Percentiles rank a stretch among this genome's conserved stretches.
Evolutionary conservation across 1,140 invertebrate genomes (phyloP).

Genomic region (Cephus cinctus): DNA sequence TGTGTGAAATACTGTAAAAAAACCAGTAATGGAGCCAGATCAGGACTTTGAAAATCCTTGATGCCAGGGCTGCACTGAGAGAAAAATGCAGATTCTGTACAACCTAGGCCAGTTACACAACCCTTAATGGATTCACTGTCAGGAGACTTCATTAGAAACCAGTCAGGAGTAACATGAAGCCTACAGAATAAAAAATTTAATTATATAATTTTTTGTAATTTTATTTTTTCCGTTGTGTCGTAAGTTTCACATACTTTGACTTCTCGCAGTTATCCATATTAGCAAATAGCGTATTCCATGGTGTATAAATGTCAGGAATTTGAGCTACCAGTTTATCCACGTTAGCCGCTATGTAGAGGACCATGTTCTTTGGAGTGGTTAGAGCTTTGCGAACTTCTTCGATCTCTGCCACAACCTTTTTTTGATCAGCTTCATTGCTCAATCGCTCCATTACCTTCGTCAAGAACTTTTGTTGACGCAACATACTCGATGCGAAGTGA

Average conservation of each 20-base stretch:
- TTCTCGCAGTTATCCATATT: constrained; percentile 31
- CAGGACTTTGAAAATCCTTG: constrained; percentile 62
- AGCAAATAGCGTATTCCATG: constrained; percentile 60
- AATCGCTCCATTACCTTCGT: constrained; percentile 64
- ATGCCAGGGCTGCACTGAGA: constrained; percentile 67
- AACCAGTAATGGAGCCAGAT: constrained; percentile 73
- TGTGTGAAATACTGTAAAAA: constrained; percentile 86
- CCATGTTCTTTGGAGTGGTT: constrained; percentile 60
- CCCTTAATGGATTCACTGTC: constrained; percentile 45
- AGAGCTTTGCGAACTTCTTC: constrained; percentile 63
- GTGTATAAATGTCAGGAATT: constrained; percentile 51
- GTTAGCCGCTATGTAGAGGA: constrained; percentile 73
- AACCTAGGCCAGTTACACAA: constrained; percentile 77
- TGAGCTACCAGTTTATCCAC: constrained; percentile 60
- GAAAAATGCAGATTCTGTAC: constrained; percentile 78
- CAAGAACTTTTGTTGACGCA: constrained; percentile 78
- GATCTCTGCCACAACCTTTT: constrained; percentile 62
- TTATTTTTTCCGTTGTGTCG: not conserved
- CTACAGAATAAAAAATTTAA: constrained; percentile 34
- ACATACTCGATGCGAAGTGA: constrained; percentile 64
- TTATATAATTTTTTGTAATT: constrained; percentile 9
- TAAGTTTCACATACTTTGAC: constrained; percentile 38
- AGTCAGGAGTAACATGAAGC: constrained; percentile 56
- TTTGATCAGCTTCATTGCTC: constrained; percentile 55
- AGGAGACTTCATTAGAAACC: constrained; percentile 44